phyloP scores from a whole-genome alignment of 1,140 invertebrate species.

The Drosophila subobscura region DNA sequence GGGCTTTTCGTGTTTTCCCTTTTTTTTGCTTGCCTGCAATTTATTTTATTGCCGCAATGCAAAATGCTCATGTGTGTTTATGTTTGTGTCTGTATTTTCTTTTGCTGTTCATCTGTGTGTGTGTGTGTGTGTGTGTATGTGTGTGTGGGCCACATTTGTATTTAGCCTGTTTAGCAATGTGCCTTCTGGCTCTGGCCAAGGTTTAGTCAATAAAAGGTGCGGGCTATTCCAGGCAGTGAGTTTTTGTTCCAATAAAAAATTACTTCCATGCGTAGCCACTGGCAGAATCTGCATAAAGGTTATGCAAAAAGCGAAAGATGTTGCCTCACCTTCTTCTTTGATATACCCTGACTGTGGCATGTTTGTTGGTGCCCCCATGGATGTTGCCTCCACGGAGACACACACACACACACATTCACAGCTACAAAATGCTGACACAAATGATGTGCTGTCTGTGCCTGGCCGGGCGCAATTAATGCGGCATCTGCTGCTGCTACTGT shows the following conservation, averaged over 20 bases:
- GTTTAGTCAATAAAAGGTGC: background rate
- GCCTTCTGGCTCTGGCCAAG: constrained; percentile 25
- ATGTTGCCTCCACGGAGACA: no score
- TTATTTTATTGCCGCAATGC: constrained; percentile 64
- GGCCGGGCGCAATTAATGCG: constrained; percentile 59
- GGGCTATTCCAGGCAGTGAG: background rate
- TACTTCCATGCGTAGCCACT: no score
- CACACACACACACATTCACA: background rate
- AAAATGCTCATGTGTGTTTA: constrained; percentile 24
- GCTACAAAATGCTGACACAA: constrained; percentile 48
- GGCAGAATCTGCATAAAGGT: no score
- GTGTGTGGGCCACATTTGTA: constrained; percentile 21
- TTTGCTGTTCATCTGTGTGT: background rate
- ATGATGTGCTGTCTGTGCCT: constrained; percentile 52
- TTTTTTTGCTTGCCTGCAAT: constrained; percentile 46
- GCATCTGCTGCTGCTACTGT: constrained; percentile 26
- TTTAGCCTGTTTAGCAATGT: constrained; percentile 42
- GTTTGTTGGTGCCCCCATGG: no score
- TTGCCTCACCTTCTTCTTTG: no score
- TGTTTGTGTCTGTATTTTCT: constrained; percentile 11
- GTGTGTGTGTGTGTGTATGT: constrained; percentile 9
- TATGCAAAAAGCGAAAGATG: no score
- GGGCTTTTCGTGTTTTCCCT: constrained; percentile 26
- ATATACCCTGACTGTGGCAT: no score
- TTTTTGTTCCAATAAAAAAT: no score